Evolutionary conservation across 2,113 vertebrate genomes (phyloP).

Genomic region (Alexandromys fortis): DNA sequence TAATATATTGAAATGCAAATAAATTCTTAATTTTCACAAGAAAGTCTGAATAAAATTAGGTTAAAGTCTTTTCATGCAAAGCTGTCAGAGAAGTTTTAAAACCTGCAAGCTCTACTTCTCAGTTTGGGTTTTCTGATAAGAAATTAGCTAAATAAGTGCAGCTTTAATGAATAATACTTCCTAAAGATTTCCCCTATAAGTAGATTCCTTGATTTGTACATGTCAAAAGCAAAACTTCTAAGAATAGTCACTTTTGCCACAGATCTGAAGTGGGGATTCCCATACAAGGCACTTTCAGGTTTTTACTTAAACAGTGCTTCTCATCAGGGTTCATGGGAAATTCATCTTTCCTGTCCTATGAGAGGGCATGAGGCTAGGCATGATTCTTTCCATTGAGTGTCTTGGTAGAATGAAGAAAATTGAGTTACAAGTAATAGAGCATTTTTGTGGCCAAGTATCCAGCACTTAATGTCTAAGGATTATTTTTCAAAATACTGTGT

Average conservation of each 20-base stretch:
- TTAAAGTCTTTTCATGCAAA: not conserved
- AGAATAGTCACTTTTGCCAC: not conserved
- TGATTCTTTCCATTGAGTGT: slow-evolving; percentile 4
- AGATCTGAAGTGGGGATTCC: not conserved
- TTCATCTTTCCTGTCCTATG: not conserved
- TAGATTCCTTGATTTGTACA: slow-evolving; percentile 1
- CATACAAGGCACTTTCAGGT: not conserved
- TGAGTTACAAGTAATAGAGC: not conserved
- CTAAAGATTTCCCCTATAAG: not conserved
- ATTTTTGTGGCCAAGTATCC: not conserved
- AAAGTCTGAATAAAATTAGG: not conserved
- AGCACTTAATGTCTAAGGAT: not conserved
- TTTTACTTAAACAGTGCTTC: not conserved
- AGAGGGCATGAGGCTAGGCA: not conserved
- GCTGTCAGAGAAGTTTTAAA: not conserved
- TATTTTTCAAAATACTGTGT: slow-evolving; percentile 27
- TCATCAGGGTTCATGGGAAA: not conserved
- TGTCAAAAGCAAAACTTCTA: slow-evolving; percentile 24
- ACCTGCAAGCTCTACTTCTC: not conserved
- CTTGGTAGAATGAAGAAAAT: not conserved
- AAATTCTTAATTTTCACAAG: slow-evolving; percentile 1
- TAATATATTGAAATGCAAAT: not conserved
- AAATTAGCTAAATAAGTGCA: slow-evolving; percentile 9
- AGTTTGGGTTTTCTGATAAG: not conserved
- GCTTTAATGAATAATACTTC: not conserved